Evolutionary conservation across 2,113 vertebrate species (phyloP), one percentile per base, ranked within the genome.

Genomic region (Sminthopsis crassicaudata): DNA sequence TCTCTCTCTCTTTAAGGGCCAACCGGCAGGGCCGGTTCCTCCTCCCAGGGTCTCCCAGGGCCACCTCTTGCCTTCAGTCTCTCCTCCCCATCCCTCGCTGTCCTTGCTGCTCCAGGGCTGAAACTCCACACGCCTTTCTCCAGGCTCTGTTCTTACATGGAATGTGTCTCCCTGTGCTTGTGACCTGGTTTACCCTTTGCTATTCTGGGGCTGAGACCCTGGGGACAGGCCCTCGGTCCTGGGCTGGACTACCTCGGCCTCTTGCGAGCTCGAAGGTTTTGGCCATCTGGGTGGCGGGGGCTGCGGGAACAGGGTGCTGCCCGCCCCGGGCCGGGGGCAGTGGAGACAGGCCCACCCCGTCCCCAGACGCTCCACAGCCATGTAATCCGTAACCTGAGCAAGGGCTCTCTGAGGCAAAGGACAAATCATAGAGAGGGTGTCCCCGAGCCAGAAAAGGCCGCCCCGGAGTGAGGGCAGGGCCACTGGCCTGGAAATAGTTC

Each of bases 161-260:
- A 94, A 90, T 94, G 95, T 57, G 22, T 53, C 36, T 50, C 25
- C 36, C 22, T 2, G 1, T 0, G 1, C 57, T 97, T 88, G 91
- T 94, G 94, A 96, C 94, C 96, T 96, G 91, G 93, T 91, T 94
- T 92, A 93, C 67, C 94, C 97, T 95, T 97, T 96, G 94, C 94
- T 98, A 51, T 97, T 96, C 94, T 93, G 93, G 93, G 90, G 67
- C 91, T 46, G 89, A 96, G 91, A 96, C 67, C 67, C 67, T 84
- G n/a, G 67, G 67, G 67, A 2, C 16, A 23, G n/a, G n/a, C 67
- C 36, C n/a, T 84, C 67, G 42, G 67, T 42, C 67, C 67, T 22
- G 42, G 67, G 42, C 67, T 84, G 23, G 67, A 42, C n/a, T 42
- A 42, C 67, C 36, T 84, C 67, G 0, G n/a, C 19, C 2, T 6